Evolutionary conservation across 2,888 invertebrate genomes (phyloP), one percentile per base, ranked within the genome.

Genomic region (Camptogramma bilineatum): DNA sequence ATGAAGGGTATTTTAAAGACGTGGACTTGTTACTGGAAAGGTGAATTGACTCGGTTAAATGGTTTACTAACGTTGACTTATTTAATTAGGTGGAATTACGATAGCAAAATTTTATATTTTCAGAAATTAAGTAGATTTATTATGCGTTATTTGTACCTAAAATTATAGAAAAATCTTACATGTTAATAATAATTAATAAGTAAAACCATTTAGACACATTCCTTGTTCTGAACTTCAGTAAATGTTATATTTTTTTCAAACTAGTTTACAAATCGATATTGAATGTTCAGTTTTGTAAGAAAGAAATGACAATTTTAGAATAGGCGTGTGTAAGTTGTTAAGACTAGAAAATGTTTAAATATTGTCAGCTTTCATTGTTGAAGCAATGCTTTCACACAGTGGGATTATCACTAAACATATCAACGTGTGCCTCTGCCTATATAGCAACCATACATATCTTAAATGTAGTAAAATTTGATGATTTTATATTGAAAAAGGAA

Each of bases 381-480:
- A 88, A 88, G 88, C 86, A 81, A 82, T 81, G 90, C 90, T 90
- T 88, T 84, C 82, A 83, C 80, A 79, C 79, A 80, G 78, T 80
- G 74, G 76, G 56, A 71, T 54, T 78, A 84, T 84, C 87, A 88
- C 86, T 83, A 86, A 86, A 91, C 92, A 93, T 93, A 93, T 93
- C 92, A 90, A 90, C 79, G 90, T 92, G 92, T 93, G 92, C 92
- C 92, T 93, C 90, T 87, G 91, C 92, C 91, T 91, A 68, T 81
- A 90, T 90, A 91, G 91, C 73, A 73, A 82, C 81, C 79, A 85
- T 85, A 91, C 90, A 91, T 92, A 91, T 91, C 91, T 85, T 87
- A 83, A 87, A 83, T 78, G 83, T 91, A 90, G 90, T 75, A 73
- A 87, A 86, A 85, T 87, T 88, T 87, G 88, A 90, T 87, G 86